Conservation (phyloP, 2,888 invertebrate genomes). For the Campoletis raptor region DNA sequence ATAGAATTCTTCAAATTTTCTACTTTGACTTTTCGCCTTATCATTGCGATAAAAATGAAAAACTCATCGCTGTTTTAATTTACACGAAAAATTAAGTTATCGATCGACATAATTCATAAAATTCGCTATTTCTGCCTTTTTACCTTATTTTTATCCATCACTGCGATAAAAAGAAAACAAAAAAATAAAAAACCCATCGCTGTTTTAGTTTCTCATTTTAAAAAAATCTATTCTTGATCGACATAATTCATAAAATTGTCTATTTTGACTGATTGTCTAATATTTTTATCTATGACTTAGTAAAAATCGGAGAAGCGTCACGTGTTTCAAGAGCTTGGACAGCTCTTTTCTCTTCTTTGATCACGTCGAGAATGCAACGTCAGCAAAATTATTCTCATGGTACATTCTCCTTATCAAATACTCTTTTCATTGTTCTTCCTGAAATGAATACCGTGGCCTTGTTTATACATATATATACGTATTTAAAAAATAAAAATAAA, state of each 20-base stretch:
- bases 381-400: constrained; percentile 76
- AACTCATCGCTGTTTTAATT: too few relatives aligned
- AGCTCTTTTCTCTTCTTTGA: constrained; percentile 68
- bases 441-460: constrained; percentile 70
- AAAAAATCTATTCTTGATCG: not conserved
- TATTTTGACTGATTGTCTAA: not conserved
- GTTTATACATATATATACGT: not conserved
- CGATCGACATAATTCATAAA: too few relatives aligned
- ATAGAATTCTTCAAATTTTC: too few relatives aligned
- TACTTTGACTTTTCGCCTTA: too few relatives aligned
- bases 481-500: not conserved
- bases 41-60: too few relatives aligned
- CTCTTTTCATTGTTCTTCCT: constrained; percentile 63
- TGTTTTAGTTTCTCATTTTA: too few relatives aligned
- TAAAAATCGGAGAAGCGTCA: not conserved
- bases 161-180: too few relatives aligned
- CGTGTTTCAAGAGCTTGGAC: constrained; percentile 33
- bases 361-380: constrained; percentile 76
- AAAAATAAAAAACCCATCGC: too few relatives aligned
- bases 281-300: not conserved
- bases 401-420: constrained; percentile 81
- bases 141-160: not conserved
- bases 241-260: not conserved
- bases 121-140: not conserved
- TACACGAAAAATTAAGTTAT: not conserved